These are phyloP conservation scores for Chrysina gloriosa DNA, from an alignment of 2,888 invertebrate species.

Conservation along the genomic window DNA sequence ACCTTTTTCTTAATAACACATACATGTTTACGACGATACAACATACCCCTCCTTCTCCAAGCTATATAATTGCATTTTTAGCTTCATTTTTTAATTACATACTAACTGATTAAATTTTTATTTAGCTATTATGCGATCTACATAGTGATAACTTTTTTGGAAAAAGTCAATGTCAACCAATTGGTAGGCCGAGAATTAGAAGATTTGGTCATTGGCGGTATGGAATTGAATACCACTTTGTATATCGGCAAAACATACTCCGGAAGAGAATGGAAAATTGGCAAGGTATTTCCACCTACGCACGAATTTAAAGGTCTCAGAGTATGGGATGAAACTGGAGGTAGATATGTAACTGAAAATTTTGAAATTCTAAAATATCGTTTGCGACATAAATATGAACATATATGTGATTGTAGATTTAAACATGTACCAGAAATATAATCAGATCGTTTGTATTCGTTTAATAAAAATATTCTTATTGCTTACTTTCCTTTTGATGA, in stretches of 20 bases:
- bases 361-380: constrained; percentile 16
- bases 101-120: background rate
- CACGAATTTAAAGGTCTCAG: constrained; percentile 7
- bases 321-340: background rate
- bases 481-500: too few relatives aligned
- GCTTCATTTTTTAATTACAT: background rate
- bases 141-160: constrained; percentile 1
- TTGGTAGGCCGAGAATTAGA: background rate
- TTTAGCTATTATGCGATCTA: constrained; percentile 6
- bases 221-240: background rate
- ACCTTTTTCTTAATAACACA: too few relatives aligned
- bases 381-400: background rate
- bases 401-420: constrained; percentile 5
- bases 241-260: constrained; percentile 14
- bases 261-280: constrained; percentile 7
- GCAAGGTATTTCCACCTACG: constrained; percentile 11
- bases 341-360: background rate
- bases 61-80: too few relatives aligned
- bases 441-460: too few relatives aligned
- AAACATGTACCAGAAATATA: background rate
- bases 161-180: background rate
- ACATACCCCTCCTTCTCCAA: too few relatives aligned
- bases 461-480: too few relatives aligned
- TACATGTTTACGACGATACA: too few relatives aligned
- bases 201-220: constrained; percentile 15